Evolutionary conservation across 2,113 vertebrate species (phyloP), one percentile per base, ranked within the genome.

Genomic region (Microcebus murinus): DNA sequence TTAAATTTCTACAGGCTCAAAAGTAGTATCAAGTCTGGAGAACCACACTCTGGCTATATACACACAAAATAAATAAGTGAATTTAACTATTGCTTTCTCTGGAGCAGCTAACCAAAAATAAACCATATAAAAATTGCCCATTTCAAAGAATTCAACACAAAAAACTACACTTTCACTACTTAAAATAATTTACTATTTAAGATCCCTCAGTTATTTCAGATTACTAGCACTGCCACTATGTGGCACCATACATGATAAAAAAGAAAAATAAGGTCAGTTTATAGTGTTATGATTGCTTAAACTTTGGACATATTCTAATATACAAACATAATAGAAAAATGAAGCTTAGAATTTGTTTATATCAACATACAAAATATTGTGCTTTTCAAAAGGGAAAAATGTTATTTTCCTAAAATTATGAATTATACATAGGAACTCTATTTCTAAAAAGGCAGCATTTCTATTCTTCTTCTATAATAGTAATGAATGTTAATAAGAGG

Each of bases 101-200:
- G 85, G 48, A 92, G 80, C 10, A 89, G 71, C 48, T 74, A 89
- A 71, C 55, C 73, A 67, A 55, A 95, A 92, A 85, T 18, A 86
- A 5, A 39, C 6, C 15, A 90, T 21, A 31, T 4, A 85, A 85
- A 93, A 68, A 70, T 2, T 31, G n/a, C 10, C 48, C 52, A 50
- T 89, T 95, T 95, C 45, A 84, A 92, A 92, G 36, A 61, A 89
- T 74, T 63, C 67, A 50, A 91, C 6, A 91, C 17, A 87, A 67
- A 76, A 52, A 67, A 39, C 11, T 55, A 31, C 12, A 61, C 45
- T n/a, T 59, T 65, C 15, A 89, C 31, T 63, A 59, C 34, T 71
- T 85, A 89, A 95, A 79, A 57, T 23, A 92, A 86, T 6, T 39
- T 55, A 92, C 12, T 84, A 92, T 65, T 83, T 39, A 76, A 79